Evolutionary conservation across 2,113 vertebrate species (phyloP).

Genomic region (Gymnarchus niloticus): DNA sequence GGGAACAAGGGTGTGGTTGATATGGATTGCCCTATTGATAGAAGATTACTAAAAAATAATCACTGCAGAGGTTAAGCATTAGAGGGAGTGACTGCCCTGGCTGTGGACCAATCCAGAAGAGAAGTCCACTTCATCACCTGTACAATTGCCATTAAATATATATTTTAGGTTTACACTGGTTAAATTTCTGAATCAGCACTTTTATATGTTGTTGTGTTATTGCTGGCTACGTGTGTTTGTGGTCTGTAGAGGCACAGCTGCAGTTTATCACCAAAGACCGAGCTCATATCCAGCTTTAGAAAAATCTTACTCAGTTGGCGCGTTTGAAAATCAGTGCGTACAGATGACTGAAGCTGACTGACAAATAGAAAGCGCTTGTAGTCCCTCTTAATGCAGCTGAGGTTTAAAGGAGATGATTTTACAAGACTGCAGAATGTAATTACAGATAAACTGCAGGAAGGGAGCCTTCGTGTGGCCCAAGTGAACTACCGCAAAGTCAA

Average conservation of each 20-base stretch:
- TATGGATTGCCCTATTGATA: constrained; percentile 35
- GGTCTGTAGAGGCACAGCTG: not conserved
- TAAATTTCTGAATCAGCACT: not conserved
- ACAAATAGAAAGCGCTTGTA: constrained; percentile 10
- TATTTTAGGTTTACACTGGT: not conserved
- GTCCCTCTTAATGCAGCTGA: not conserved
- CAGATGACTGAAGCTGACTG: not conserved
- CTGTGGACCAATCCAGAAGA: not conserved
- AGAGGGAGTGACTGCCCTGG: not conserved
- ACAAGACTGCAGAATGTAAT: constrained; percentile 25
- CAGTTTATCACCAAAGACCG: not conserved
- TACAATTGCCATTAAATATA: not conserved
- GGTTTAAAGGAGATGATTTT: constrained; percentile 17
- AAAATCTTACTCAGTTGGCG: not conserved
- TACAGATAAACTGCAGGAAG: constrained; percentile 15
- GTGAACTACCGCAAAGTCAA: not conserved
- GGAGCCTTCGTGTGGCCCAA: not conserved
- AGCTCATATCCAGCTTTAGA: constrained; percentile 8
- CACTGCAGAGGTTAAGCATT: constrained; percentile 32
- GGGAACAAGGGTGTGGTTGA: constrained; percentile 28
- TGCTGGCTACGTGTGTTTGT: not conserved
- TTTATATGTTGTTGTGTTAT: not conserved
- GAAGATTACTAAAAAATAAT: constrained; percentile 42
- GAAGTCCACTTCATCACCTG: not conserved
- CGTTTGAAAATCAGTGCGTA: constrained; percentile 11